Evolutionary conservation across 2,888 invertebrate species (phyloP), one percentile per base, ranked within the genome.

Genomic region (Gisinianus flammeolus): DNA sequence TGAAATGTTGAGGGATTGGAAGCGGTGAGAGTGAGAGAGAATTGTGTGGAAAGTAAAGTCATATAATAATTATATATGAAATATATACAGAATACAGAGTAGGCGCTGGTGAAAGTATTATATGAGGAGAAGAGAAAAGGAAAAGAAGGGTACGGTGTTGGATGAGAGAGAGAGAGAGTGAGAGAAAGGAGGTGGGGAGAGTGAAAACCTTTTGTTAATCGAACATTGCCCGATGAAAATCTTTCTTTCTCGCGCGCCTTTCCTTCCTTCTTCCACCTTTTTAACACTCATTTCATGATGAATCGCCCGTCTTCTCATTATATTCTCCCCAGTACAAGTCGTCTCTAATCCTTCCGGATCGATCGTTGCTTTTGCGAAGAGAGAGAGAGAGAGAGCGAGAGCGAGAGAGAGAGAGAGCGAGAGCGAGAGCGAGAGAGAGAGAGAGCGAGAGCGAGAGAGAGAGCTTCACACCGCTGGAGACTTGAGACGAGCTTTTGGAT

Each of bases 231-330:
- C 76, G 26, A 72, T 75, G 76, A 76, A 76, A 76, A 28, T 58
- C 31, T 58, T 10, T 35, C 64, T 67, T 67, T 33, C 24, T 71
- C 22, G 54, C 44, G 2, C 8, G 12, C 44, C 44, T 44, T 16
- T 58, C 16, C 58, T 62, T 26, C 66, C 62, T 64, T 70, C 30
- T 28, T 54, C 73, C 73, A 62, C 62, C 62, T 62, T 62, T 62
- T 62, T 73, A 62, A 73, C 73, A 73, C 73, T 73, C 73, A 73
- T 73, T 73, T 73, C 73, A 73, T 73, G 73, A 73, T 73, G 73
- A 73, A 73, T 73, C 64, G 26, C 73, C 73, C 73, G 73, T 73
- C 73, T 73, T 73, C n/a, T n/a, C 73, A 73, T 73, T 62, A 73
- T 62, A 73, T 73, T 73, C 73, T 62, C n/a, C n/a, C 26, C 62